Conservation (phyloP, 2,113 vertebrate species). For the Mus spicilegus region DNA sequence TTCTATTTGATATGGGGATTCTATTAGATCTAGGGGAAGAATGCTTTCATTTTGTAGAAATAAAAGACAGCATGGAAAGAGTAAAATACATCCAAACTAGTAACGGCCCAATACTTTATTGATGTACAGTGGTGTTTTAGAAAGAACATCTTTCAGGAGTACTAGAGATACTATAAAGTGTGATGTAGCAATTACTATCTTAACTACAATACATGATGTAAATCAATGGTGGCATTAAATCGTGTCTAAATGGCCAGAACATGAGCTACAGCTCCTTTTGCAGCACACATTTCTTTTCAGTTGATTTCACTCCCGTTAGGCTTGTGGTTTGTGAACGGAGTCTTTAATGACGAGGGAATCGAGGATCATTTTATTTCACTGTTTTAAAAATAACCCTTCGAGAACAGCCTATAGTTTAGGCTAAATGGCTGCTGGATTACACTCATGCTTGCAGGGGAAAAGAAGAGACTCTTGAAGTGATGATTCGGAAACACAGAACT, state of each 20-base stretch:
- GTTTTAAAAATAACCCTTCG: constrained; percentile 72
- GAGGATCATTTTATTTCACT: constrained; percentile 66
- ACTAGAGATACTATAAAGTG: constrained; percentile 49
- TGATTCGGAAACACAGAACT: constrained; percentile 47
- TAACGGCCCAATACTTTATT: background rate
- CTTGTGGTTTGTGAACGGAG: constrained; percentile 73
- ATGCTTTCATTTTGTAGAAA: background rate
- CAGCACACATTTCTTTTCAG: constrained; percentile 53
- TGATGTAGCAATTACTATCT: constrained; percentile 58
- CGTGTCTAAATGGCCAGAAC: constrained; percentile 43
- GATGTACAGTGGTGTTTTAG: constrained; percentile 49
- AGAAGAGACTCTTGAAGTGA: background rate
- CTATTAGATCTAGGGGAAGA: background rate
- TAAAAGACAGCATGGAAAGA: background rate
- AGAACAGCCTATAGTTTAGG: constrained; percentile 56
- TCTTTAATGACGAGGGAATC: constrained; percentile 68
- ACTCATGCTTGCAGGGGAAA: constrained; percentile 59
- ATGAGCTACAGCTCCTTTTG: constrained; percentile 49
- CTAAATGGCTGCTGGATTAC: constrained; percentile 43
- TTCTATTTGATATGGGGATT: background rate
- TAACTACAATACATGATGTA: constrained; percentile 68
- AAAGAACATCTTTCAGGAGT: constrained; percentile 51
- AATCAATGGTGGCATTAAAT: constrained; percentile 69
- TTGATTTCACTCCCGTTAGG: constrained; percentile 43
- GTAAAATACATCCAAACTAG: constrained; percentile 19